Evolutionary conservation across 2,888 invertebrate species (phyloP), one percentile per base, ranked within the genome.

Genomic region (Sclerodermus sp.): DNA sequence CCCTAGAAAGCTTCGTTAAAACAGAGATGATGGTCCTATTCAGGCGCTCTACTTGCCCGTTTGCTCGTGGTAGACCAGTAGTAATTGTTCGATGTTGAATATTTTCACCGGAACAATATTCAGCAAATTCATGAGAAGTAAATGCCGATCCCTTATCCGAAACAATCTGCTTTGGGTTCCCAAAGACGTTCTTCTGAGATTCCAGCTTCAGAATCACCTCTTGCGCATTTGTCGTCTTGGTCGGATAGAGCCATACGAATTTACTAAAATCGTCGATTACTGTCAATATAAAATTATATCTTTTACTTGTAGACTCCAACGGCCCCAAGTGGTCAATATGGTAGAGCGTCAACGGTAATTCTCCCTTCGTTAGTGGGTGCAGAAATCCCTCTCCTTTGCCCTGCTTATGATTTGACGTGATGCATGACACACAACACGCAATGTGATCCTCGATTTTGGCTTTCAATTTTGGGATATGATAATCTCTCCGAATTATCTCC

Each of bases 241-340:
- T n/a, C n/a, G n/a, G n/a, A n/a, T n/a, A n/a, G n/a, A n/a, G n/a
- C n/a, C n/a, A n/a, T n/a, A n/a, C 42, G 13, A 47, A 47, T 17
- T 47, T 47, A 1, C 32, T 42, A 29, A 47, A 47, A 2, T 30
- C 16, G 32, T 47, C 47, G 2, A 44, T 47, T 12, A 51, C 16
- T 1, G 32, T 38, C 18, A 59, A 45, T 16, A 59, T 36, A 29
- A n/a, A n/a, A n/a, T n/a, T n/a, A n/a, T n/a, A n/a, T n/a, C n/a
- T n/a, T n/a, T n/a, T n/a, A n/a, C n/a, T 53, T 5, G 51, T 51
- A 0, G 50, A 42, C 9, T 39, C 29, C 32, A 56, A 29, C 2
- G 54, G 54, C 4, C 49, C 51, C 12, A 54, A 10, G 17, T 57
- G 51, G 23, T 57, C 48, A 2, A 52, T 36, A 9, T 52, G 50